Evolutionary conservation across 1,140 invertebrate species (phyloP).

Genomic region (Penaeus chinensis): DNA sequence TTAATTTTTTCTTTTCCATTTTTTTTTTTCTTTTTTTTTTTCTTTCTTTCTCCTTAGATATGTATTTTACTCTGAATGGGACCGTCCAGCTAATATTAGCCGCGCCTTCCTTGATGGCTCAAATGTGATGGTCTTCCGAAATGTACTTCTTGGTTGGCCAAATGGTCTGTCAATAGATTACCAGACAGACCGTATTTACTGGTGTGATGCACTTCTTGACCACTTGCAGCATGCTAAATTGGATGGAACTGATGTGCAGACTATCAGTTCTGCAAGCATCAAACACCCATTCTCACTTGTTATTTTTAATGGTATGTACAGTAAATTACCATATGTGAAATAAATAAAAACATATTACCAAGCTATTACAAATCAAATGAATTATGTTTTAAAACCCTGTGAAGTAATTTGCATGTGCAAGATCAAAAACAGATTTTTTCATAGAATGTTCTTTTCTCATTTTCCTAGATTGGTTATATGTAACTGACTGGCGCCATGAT

Average conservation of each 20-base stretch:
- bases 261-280: constrained; percentile 88
- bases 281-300: constrained; percentile 97
- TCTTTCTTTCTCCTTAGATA: constrained; percentile 69
- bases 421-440: not conserved
- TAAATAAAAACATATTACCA: not conserved
- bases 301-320: constrained; percentile 77
- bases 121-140: constrained; percentile 87
- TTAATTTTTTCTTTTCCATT: not conserved
- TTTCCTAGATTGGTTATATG: constrained; percentile 87
- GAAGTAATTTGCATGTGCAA: not conserved
- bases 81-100: constrained; percentile 94
- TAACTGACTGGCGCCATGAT: constrained; percentile 96
- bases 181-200: constrained; percentile 85
- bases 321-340: not conserved
- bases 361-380: not conserved
- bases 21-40: constrained; percentile 30
- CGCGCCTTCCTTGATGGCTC: constrained; percentile 89
- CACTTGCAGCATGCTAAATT: constrained; percentile 96
- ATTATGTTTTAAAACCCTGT: constrained; percentile 12
- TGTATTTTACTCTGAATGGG: constrained; percentile 96
- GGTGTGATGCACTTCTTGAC: constrained; percentile 95
- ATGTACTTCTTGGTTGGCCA: constrained; percentile 94
- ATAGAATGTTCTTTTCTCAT: not conserved
- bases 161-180: constrained; percentile 96
- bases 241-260: constrained; percentile 92